A percentile compares a stretch with the other conserved stretches of the same genome.
These are phyloP conservation scores for Sycobia sp. DNA, from an alignment of 1,140 invertebrate species.

Conservation along the genomic window DNA sequence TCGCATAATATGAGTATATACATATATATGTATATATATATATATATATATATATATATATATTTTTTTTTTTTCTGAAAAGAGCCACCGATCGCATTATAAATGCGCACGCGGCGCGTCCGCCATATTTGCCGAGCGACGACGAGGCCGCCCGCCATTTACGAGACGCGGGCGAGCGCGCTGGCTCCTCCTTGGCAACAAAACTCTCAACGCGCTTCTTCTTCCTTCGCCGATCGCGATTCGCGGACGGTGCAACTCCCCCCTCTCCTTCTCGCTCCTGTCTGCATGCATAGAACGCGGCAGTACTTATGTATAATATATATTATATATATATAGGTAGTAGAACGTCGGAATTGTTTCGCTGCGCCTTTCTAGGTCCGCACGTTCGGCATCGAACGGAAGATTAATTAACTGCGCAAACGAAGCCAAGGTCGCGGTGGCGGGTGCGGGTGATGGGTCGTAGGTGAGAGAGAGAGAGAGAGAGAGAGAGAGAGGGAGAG, in stretches of 20 bases:
- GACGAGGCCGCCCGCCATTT: constrained; percentile 22
- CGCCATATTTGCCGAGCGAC: constrained; percentile 28
- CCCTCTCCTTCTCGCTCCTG: neutral
- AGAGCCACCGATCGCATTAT: neutral
- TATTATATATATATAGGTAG: no score
- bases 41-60: no score
- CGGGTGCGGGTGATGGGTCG: constrained; percentile 10
- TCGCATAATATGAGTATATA: no score
- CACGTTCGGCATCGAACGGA: constrained; percentile 21
- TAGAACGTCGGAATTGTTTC: neutral
- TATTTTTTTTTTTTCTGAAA: constrained; percentile 21
- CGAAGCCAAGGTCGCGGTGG: constrained; percentile 28
- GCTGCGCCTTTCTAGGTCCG: neutral
- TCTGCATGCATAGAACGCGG: neutral
- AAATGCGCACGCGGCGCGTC: constrained; percentile 14
- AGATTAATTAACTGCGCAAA: constrained; percentile 37
- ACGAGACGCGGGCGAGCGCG: neutral
- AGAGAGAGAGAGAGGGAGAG: constrained; percentile 43
- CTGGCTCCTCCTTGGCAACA: no score
- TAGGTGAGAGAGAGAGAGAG: constrained; percentile 42
- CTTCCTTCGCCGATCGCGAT: constrained; percentile 3
- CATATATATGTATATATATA: no score
- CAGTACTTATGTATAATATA: no score
- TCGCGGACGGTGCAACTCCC: constrained; percentile 9
- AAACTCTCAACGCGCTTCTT: neutral